Evolutionary conservation across 37 sponge, comb jelly and placozoan species (phyloP).

Genomic region (Theonella swinhoei): DNA sequence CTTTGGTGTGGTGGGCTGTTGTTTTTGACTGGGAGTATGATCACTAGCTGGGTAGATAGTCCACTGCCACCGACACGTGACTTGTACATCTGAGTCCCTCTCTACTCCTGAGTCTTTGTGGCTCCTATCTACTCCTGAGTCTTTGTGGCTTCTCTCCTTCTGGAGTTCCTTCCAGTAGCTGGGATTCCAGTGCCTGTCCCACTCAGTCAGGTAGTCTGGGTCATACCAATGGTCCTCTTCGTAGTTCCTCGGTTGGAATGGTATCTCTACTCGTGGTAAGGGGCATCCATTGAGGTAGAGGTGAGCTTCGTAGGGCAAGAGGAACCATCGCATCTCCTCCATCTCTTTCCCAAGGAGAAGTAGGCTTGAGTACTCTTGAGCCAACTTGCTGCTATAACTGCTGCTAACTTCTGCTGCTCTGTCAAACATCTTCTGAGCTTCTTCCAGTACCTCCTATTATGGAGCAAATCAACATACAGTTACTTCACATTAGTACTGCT

Average conservation of each 20-base stretch:
- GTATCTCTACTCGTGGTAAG: slow-evolving; percentile 19
- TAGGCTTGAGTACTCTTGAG: neutral
- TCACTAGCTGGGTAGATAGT: neutral
- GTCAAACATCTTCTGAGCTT: slow-evolving; percentile 47
- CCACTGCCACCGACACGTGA: neutral
- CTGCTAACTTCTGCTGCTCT: neutral
- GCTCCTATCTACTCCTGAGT: too few relatives aligned
- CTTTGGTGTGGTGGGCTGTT: too few relatives aligned
- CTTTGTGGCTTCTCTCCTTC: neutral
- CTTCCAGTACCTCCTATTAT: slow-evolving; percentile 30
- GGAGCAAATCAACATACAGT: neutral
- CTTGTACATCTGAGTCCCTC: neutral
- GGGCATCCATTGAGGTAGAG: slow-evolving; percentile 24
- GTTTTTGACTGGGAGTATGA: neutral
- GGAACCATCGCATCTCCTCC: slow-evolving; percentile 83
- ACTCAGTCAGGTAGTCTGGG: neutral
- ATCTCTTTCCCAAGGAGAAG: slow-evolving; percentile 55
- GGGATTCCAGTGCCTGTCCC: neutral
- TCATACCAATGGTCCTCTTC: neutral
- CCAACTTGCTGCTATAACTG: slow-evolving; percentile 30
- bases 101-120: too few relatives aligned
- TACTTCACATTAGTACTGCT: neutral
- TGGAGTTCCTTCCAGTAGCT: neutral
- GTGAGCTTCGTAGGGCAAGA: slow-evolving; percentile 81
- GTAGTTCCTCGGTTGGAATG: slow-evolving; percentile 64